Base-by-base conservation (phyloP, 2,888 invertebrate species). In the Silvanus unidentatus region DNA sequence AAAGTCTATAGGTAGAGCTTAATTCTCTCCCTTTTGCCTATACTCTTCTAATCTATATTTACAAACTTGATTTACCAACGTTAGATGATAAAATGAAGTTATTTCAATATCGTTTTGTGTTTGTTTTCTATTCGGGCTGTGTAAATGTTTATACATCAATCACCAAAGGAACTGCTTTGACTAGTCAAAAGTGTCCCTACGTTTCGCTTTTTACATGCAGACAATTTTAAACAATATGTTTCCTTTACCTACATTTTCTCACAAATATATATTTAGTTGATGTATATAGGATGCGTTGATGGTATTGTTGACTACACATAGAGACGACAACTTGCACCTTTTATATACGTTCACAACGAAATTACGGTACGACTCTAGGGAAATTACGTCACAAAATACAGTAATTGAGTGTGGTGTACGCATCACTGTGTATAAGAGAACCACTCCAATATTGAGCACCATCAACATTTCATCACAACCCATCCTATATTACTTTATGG, bases 301-400 rank as follows among this genome's bases (percentile, higher is more conserved):
- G 16, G 12, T 9, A n/a, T n/a, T n/a, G n/a, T n/a, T n/a, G n/a
- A n/a, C n/a, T n/a, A n/a, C n/a, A n/a, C n/a, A n/a, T n/a, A 15
- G 12, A 13, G 34, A 16, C 40, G 42, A 45, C 50, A 50, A 44
- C 41, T 53, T 46, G 44, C 45, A 50, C 52, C 49, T 49, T 50
- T 44, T 44, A 47, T 44, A 39, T 39, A 46, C 43, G 49, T 39
- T 44, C 15, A 37, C 14, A 37, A 47, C 47, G 42, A 45, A 48
- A 49, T 49, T 58, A 54, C 53, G 53, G 52, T 40, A 40, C 34
- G 16, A 13, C 61, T 52, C 61, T 16, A 42, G 61, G 61, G 61
- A 61, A 61, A 61, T 61, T 59, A 61, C 57, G 53, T 59, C 59
- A 55, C 59, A 60, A 59, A 59, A 57, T 60, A 56, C 55, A 50